Conservation (phyloP, 2,797 vertebrate species). For the Hippoglossus hippoglossus region DNA sequence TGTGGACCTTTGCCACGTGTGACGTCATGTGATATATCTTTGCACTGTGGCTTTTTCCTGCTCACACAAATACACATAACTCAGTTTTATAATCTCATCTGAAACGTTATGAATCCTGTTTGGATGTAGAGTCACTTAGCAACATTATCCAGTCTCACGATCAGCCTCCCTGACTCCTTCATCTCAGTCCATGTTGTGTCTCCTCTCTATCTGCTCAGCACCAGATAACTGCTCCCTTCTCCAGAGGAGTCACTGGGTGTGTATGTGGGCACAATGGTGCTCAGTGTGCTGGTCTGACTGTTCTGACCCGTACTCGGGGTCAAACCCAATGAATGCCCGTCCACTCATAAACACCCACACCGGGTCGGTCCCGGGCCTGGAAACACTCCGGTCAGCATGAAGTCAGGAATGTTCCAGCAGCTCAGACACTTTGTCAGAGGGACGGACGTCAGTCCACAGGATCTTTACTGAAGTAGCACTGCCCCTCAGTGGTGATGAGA, state of each 20-base stretch:
- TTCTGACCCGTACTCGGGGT: constrained; percentile 49
- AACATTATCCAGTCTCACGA: background rate
- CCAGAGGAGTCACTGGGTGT: constrained; percentile 24
- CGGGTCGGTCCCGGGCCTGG: constrained; percentile 14
- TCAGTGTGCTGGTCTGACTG: constrained; percentile 52
- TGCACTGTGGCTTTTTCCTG: background rate
- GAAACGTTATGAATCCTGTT: background rate
- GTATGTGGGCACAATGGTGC: constrained; percentile 60
- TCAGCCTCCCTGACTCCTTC: background rate
- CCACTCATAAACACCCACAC: constrained; percentile 53
- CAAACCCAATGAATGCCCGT: constrained; percentile 54
- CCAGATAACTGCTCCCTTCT: constrained; percentile 36
- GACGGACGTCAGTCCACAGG: background rate
- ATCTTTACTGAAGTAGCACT: constrained; percentile 27
- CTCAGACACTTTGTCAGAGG: background rate
- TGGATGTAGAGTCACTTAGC: background rate
- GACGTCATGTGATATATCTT: too few relatives aligned
- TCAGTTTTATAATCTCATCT: background rate
- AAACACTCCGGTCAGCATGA: constrained; percentile 32
- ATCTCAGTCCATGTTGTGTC: background rate
- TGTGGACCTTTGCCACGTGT: too few relatives aligned
- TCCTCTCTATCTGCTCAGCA: background rate
- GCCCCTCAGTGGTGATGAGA: constrained; percentile 64
- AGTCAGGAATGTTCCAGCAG: constrained; percentile 40
- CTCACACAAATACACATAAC: background rate